Base-by-base conservation (phyloP, 2,888 invertebrate genomes). In the Acleris literana region DNA sequence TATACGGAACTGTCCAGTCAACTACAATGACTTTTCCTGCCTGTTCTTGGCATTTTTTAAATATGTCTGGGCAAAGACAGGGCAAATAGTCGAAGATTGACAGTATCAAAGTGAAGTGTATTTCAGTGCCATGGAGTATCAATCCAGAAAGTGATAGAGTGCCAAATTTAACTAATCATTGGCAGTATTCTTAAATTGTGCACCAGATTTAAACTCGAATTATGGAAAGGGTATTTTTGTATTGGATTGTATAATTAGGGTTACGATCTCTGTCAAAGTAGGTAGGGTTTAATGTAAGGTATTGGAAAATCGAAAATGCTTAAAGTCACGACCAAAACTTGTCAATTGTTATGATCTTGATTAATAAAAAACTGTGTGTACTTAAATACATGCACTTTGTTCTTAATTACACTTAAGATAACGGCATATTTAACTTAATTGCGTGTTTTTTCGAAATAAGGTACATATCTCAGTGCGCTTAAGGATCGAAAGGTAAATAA, bases 261-360 rank as follows among this genome's bases (percentile, higher is more conserved):
- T 80, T 52, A 80, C 77, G 83, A 83, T 83, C 83, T 83, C 83
- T 75, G 73, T 81, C 75, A 78, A 76, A 78, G 68, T 81, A 75
- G 64, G 68, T 81, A 75, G 64, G 63, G 63, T 69, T 68, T 63
- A 73, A 74, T 72, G 70, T 25, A 17, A 57, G 20, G 49, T 17
- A 48, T 56, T 56, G 33, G 25, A 55, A 20, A 56, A 33, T 52
- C 29, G 29, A 44, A 18, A 56, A 52, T 13, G 13, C 4, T 39
- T 52, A 64, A 52, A 58, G 29, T 52, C 29, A 49, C 57, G 52
- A 58, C 20, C 56, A 43, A 56, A 57, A 25, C 5, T 6, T 46
- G 46, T 57, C 25, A 57, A n/a, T 25, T 56, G 44, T 25, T 57
- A 57, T 46, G 25, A 54, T 44, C 43, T 20, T 55, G 25, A 25